phyloP scores from a whole-genome alignment of 2,113 vertebrate species.

The Ammodramus savannarum region DNA sequence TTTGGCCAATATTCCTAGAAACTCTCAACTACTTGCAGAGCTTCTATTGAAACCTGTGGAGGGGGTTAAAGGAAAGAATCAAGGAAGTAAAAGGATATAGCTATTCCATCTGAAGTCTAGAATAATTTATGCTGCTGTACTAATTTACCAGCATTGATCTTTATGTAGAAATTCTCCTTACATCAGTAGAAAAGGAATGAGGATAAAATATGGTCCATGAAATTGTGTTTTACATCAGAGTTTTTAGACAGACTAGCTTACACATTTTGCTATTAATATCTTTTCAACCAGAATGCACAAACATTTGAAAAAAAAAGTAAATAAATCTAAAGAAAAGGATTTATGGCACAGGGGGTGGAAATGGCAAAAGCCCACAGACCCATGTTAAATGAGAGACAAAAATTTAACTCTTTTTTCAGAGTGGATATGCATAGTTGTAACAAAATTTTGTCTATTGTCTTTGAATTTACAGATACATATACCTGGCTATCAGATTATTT shows the following conservation, averaged over 20 bases:
- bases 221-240: neutral
- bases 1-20: neutral
- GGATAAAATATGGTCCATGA: neutral
- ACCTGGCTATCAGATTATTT: neutral
- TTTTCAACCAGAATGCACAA: neutral
- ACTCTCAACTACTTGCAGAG: neutral
- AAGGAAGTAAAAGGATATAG: neutral
- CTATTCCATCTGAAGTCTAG: neutral
- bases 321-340: neutral
- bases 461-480: neutral
- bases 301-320: neutral
- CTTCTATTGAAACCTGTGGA: neutral
- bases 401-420: neutral
- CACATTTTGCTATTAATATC: neutral
- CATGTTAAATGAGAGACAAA: neutral
- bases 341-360: fast-evolving
- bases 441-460: neutral
- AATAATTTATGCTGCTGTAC: neutral
- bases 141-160: neutral
- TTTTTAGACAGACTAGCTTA: neutral
- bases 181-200: neutral
- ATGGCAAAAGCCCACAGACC: neutral
- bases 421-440: neutral
- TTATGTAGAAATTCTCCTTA: neutral
- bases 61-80: too few species aligned